phyloP scores from a whole-genome alignment of 2,113 vertebrate genomes.

The Calypte anna region DNA sequence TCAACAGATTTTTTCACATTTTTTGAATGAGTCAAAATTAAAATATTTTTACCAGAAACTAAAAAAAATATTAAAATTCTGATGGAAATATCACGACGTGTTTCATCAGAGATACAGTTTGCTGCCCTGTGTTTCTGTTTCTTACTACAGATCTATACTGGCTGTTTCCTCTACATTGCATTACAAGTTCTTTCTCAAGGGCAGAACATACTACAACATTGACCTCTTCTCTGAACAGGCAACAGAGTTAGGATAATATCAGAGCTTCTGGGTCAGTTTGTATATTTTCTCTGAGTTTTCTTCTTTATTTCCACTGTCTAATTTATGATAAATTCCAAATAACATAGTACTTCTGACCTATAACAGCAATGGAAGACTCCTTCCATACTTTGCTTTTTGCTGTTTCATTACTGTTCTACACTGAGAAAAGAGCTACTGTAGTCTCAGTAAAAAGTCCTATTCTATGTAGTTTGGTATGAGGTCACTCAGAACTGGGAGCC shows the following conservation, averaged over 20 bases:
- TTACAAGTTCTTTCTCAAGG: background rate
- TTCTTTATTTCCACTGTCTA: background rate
- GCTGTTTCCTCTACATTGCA: background rate
- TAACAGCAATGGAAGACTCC: background rate
- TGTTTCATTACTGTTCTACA: background rate
- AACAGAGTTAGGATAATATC: background rate
- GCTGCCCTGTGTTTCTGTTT: background rate
- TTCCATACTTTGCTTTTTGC: rapidly evolving
- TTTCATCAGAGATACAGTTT: background rate
- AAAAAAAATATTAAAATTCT: background rate
- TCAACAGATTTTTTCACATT: background rate
- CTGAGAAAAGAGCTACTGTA: background rate
- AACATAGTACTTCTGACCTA: background rate
- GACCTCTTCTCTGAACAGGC: background rate
- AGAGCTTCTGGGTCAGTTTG: background rate
- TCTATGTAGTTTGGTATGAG: background rate
- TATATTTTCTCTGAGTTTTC: background rate
- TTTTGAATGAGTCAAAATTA: background rate
- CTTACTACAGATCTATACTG: background rate
- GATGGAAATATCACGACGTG: background rate
- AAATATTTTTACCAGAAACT: background rate
- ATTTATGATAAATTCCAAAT: background rate
- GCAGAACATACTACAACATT: background rate
- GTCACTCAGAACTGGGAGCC: background rate
- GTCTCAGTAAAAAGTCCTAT: background rate